phyloP scores from a whole-genome alignment of 2,888 invertebrate species.

The Marronus borbonicus region DNA sequence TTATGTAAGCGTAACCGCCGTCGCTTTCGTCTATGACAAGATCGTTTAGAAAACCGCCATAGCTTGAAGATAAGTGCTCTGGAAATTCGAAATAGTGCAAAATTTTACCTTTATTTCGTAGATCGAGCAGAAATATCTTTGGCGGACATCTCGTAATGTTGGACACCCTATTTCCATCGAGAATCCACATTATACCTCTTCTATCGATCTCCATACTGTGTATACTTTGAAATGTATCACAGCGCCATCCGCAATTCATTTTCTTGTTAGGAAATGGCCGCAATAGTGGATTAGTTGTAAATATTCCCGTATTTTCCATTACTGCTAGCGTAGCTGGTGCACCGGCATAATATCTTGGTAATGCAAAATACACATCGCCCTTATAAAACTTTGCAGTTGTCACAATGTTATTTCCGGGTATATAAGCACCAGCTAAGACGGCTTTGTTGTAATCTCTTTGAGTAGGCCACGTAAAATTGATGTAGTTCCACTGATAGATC shows the following conservation, averaged over 20 bases:
- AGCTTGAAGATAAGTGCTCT: conserved; percentile 71
- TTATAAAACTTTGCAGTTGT: conserved; percentile 80
- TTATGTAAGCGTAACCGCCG: conserved; percentile 78
- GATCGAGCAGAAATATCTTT: conserved; percentile 48
- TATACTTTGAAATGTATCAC: conserved; percentile 80
- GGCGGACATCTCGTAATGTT: conserved; percentile 49
- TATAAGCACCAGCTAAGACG: conserved; percentile 50
- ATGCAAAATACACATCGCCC: conserved; percentile 77
- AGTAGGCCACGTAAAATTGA: conserved; percentile 79
- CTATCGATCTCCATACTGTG: conserved; percentile 83
- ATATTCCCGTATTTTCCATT: conserved; percentile 58
- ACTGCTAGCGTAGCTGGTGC: conserved; percentile 80
- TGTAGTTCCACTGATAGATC: conserved; percentile 80
- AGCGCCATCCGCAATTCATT: conserved; percentile 73
- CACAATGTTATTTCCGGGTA: conserved; percentile 78
- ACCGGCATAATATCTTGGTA: conserved; percentile 79
- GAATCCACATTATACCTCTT: conserved; percentile 79
- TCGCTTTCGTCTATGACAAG: conserved; percentile 77
- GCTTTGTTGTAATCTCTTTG: conserved; percentile 74
- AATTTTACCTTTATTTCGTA: conserved; percentile 44
- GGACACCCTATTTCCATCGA: conserved; percentile 77
- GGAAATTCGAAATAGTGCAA: conserved; percentile 47
- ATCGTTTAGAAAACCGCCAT: conserved; percentile 77
- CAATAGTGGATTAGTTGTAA: conserved; percentile 72
- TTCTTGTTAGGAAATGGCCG: conserved; percentile 82